Evolutionary conservation across 1,140 invertebrate species (phyloP).

Genomic region (Drosophila ohnishii): DNA sequence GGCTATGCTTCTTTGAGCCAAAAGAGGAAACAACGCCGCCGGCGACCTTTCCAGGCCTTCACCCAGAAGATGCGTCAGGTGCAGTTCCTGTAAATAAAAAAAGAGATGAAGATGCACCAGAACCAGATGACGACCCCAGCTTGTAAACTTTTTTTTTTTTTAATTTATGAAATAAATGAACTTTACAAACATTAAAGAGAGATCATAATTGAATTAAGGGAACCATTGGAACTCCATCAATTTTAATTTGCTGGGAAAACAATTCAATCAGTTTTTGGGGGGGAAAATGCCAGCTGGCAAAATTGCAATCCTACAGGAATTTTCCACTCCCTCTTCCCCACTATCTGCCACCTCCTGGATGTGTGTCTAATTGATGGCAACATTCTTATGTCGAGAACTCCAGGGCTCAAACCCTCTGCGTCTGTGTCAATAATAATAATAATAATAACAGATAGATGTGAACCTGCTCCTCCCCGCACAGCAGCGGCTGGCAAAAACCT

Average conservation of each 20-base stretch:
- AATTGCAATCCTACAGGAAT: slow-evolving; percentile 8
- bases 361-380: slow-evolving; percentile 65
- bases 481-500: slow-evolving; percentile 5
- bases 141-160: background rate
- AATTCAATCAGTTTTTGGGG: slow-evolving; percentile 53
- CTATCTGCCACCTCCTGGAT: background rate
- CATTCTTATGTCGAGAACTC: slow-evolving; percentile 32
- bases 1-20: background rate
- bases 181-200: background rate
- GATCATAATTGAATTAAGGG: slow-evolving; percentile 2
- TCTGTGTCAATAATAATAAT: slow-evolving; percentile 43
- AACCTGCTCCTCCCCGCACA: background rate
- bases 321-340: background rate
- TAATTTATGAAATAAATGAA: background rate
- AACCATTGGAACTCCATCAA: slow-evolving; percentile 54
- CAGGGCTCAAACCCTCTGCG: slow-evolving; percentile 1
- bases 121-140: background rate
- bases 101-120: background rate
- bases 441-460: slow-evolving; percentile 38
- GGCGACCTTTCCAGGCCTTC: background rate
- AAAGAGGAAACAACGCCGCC: background rate
- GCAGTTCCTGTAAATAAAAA: slow-evolving; percentile 25
- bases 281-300: slow-evolving; percentile 19
- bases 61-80: slow-evolving; percentile 5
- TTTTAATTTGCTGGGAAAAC: slow-evolving; percentile 63